These are phyloP conservation scores for Coenobita brevimanus DNA, from an alignment of 1,140 invertebrate genomes.

Conservation along the genomic window DNA sequence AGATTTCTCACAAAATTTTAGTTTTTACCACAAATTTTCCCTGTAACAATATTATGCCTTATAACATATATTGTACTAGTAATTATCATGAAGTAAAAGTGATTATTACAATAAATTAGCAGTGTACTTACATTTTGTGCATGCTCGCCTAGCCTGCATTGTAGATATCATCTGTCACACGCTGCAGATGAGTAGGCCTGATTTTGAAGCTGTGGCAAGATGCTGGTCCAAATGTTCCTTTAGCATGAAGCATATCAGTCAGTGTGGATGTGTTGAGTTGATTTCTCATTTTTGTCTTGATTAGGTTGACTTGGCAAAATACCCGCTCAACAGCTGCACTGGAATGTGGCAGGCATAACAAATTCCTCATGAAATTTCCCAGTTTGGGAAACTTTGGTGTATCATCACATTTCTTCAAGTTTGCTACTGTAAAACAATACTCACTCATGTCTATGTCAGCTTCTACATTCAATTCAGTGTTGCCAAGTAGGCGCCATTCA, in stretches of 20 bases:
- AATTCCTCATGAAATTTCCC: neutral
- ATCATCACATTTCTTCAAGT: conserved; percentile 1
- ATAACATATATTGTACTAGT: too few species aligned
- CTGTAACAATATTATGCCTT: too few species aligned
- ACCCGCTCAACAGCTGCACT: conserved; percentile 34
- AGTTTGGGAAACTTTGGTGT: neutral
- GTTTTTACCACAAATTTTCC: too few species aligned
- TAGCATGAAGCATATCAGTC: conserved; percentile 33
- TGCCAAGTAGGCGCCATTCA: conserved; percentile 1
- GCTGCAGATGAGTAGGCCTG: too few species aligned
- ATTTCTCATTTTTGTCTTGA: conserved; percentile 46
- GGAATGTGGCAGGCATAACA: conserved; percentile 4
- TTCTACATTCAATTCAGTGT: neutral
- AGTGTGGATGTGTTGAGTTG: conserved; percentile 28
- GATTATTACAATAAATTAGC: too few species aligned
- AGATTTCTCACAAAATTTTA: too few species aligned
- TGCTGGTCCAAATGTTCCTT: too few species aligned
- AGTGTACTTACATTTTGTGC: too few species aligned
- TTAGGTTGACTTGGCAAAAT: conserved; percentile 41
- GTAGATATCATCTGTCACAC: too few species aligned
- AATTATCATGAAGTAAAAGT: too few species aligned
- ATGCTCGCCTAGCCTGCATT: too few species aligned
- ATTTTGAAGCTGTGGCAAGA: too few species aligned
- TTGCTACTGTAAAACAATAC: neutral
- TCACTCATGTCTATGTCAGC: neutral